A percentile compares a stretch with the other conserved stretches of the same genome.
These are phyloP conservation scores for Myotis findleyi DNA, from an alignment of 2,797 vertebrate species.

Conservation along the genomic window DNA sequence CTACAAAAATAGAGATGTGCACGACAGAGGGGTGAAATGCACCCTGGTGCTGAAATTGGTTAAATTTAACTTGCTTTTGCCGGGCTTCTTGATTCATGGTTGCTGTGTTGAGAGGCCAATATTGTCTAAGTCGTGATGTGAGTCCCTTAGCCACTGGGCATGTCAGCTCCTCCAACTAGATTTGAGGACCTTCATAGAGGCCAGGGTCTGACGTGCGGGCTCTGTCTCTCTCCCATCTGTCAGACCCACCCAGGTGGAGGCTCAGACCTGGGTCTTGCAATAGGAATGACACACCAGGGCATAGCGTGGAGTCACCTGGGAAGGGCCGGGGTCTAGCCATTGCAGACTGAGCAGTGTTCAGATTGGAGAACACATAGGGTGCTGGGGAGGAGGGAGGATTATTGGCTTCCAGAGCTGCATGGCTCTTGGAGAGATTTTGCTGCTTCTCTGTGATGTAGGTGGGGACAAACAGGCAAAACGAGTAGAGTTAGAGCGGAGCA, in stretches of 20 bases:
- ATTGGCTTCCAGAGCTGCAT: not conserved
- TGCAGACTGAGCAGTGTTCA: not conserved
- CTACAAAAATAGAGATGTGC: conserved; percentile 49
- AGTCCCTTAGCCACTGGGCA: conserved; percentile 33
- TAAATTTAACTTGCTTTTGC: conserved; percentile 72
- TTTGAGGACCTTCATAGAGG: not conserved
- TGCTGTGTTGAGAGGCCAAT: conserved; percentile 33
- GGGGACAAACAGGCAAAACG: not conserved
- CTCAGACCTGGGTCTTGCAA: not conserved
- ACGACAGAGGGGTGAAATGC: conserved; percentile 8
- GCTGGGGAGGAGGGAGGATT: not conserved
- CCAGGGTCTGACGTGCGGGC: not conserved
- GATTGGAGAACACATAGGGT: fast-evolving
- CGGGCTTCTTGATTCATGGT: conserved; percentile 45
- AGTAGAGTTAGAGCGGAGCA: not conserved
- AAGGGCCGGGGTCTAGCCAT: not conserved
- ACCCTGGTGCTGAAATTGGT: conserved; percentile 31
- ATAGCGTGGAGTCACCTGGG: not conserved
- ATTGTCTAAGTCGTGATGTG: conserved; percentile 33
- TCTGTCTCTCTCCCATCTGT: not conserved
- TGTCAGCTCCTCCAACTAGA: not conserved
- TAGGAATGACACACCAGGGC: not conserved
- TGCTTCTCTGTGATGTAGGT: not conserved
- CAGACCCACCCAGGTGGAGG: not conserved
- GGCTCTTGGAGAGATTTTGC: not conserved